Conservation (phyloP, 2,888 invertebrate genomes). For the Amphimallon solstitiale region DNA sequence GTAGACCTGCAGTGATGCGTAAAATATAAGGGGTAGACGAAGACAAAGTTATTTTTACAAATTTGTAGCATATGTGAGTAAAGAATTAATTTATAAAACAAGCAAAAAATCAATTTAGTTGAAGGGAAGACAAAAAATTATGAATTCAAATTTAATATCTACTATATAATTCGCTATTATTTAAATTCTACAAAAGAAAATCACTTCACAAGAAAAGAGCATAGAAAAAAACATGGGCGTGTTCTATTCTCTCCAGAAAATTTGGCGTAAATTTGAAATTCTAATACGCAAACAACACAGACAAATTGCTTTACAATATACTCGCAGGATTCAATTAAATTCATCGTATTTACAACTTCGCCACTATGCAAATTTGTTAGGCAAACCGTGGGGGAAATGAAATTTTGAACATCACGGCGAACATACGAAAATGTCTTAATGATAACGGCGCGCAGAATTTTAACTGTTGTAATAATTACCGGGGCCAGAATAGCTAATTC, state of each 20-base stretch:
- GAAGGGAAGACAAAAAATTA: too few species aligned
- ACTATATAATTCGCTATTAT: too few species aligned
- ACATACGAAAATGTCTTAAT: conserved; percentile 34
- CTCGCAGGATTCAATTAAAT: conserved; percentile 42
- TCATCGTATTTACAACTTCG: conserved; percentile 44
- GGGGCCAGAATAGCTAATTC: conserved; percentile 45
- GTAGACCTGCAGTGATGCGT: too few species aligned
- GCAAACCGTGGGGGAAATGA: conserved; percentile 30
- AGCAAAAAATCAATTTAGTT: too few species aligned
- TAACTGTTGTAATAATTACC: conserved; percentile 46
- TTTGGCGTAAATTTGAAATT: conserved; percentile 27
- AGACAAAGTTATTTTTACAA: too few species aligned
- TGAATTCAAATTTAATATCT: too few species aligned
- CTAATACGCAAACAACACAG: conserved; percentile 34
- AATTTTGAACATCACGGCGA: conserved; percentile 24
- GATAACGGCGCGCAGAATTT: conserved; percentile 39
- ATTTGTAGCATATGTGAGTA: too few species aligned
- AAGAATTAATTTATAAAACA: too few species aligned
- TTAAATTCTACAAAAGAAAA: background rate
- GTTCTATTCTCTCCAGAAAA: conserved; percentile 12
- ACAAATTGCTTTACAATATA: conserved; percentile 37
- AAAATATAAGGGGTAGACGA: too few species aligned
- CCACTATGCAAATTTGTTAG: conserved; percentile 45
- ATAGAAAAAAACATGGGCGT: background rate
- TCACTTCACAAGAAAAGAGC: conserved; percentile 23